Percentiles rank a stretch among this genome's conserved stretches.
phyloP scores from a whole-genome alignment of 2,113 vertebrate species.

The Passer domesticus region DNA sequence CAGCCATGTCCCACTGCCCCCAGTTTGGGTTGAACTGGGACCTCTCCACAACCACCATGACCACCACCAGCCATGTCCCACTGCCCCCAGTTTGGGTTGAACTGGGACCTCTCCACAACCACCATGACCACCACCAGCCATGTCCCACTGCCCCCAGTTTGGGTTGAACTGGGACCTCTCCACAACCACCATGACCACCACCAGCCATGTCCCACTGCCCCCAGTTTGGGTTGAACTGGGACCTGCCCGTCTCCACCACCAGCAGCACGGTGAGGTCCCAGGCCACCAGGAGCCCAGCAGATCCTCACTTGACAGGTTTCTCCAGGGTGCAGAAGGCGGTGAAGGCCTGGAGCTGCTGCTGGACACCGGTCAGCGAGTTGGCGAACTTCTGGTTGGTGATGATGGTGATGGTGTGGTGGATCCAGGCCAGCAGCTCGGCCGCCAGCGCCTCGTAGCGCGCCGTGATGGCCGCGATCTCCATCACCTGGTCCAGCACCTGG shows the following conservation, averaged over 20 bases:
- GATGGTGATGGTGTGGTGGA: conserved; percentile 86
- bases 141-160: too few relatives aligned
- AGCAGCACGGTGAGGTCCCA: background rate
- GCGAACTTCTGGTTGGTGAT: conserved; percentile 96
- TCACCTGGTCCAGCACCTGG: conserved; percentile 80
- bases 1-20: too few relatives aligned
- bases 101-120: too few relatives aligned
- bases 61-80: too few relatives aligned
- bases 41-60: too few relatives aligned
- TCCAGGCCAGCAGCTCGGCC: conserved; percentile 89
- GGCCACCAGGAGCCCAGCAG: fast-evolving
- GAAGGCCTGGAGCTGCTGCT: conserved; percentile 95
- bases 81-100: too few relatives aligned
- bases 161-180: too few relatives aligned
- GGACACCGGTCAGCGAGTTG: conserved; percentile 90
- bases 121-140: too few relatives aligned
- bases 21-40: too few relatives aligned
- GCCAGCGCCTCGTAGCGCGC: conserved; percentile 86
- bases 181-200: too few relatives aligned
- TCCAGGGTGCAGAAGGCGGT: conserved; percentile 94
- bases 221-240: background rate
- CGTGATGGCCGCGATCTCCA: conserved; percentile 86
- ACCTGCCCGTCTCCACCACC: background rate
- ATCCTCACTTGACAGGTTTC: conserved; percentile 90
- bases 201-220: background rate